Base-by-base conservation (phyloP, 2,113 vertebrate species). In the Sclerurus mexicanus region DNA sequence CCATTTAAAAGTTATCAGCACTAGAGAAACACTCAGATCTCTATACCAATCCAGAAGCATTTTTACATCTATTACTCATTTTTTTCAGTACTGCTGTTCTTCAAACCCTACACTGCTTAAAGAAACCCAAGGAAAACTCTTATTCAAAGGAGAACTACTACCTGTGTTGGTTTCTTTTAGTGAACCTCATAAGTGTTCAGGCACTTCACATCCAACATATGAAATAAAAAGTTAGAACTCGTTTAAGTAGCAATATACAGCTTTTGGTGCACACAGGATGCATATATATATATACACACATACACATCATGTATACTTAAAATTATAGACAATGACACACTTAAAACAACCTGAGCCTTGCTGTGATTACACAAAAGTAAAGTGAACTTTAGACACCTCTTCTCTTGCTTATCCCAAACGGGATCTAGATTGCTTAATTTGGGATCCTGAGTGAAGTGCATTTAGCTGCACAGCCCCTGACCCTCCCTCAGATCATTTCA, bases 1-100 rank as follows among this genome's bases (percentile, higher is more conserved):
- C 2, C 19, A 94, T 91, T 67, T 85, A 89, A 79, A 81, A 88
- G 27, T 35, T 39, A 87, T 95, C 28, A 96, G 37, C 12, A 69
- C 37, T 37, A 69, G 3, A 92, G 22, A 56, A 95, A 86, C 71
- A 20, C 23, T 58, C 37, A 33, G 25, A 67, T 74, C 7, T 74
- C 55, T 18, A 69, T 25, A 46, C 13, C 33, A 78, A 35, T 1
- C 0, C 0, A 80, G 21, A 74, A 80, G 8, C 14, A 52, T 40
- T 59, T 79, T 73, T 9, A 27, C n/a, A 85, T 27, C 27, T 27
- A 14, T n/a, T 55, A 55, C 10, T 58, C 5, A 8, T 25, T 39
- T 53, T 52, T 58, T 74, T 68, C 53, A 66, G 21, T 40, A 53
- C 22, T 90, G 5, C 17, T 68, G 3, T 33, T 87, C 53, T 78